A percentile compares a stretch with the other conserved stretches of the same genome.
These are phyloP conservation scores for Terrapene triunguis DNA, from an alignment of 2,113 vertebrate species.

Conservation along the genomic window DNA sequence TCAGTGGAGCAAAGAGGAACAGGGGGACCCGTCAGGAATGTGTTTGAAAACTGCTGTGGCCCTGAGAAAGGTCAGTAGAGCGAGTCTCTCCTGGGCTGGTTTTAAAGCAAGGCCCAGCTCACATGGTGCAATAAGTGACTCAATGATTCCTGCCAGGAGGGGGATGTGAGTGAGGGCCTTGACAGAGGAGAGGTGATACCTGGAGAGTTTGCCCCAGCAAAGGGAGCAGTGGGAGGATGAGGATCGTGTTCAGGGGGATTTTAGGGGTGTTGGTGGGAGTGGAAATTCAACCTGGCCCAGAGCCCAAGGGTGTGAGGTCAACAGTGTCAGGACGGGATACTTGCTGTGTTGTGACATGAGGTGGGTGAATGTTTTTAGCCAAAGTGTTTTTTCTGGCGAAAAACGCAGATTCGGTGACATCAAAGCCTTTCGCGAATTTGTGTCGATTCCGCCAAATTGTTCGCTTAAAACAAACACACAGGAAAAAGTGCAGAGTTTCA, in stretches of 20 bases:
- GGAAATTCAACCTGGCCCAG: neutral
- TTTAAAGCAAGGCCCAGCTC: fast-evolving
- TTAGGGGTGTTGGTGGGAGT: neutral
- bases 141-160: fast-evolving
- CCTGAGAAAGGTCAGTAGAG: neutral
- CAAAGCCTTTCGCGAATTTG: neutral
- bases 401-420: neutral
- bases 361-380: neutral
- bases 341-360: neutral
- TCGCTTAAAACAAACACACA: neutral
- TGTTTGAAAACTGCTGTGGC: neutral
- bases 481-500: neutral
- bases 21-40: neutral
- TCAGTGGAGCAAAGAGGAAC: neutral
- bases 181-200: too few species aligned
- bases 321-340: neutral
- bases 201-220: neutral
- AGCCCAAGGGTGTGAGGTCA: neutral
- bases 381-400: neutral
- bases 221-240: neutral
- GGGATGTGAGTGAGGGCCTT: neutral
- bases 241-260: neutral
- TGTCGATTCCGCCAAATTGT: neutral
- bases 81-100: neutral
- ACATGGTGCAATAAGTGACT: neutral